A percentile compares a stretch with the other conserved stretches of the same genome.
These are phyloP conservation scores for Xenopus tropicalis DNA, from an alignment of 2,113 vertebrate species.

Conservation along the genomic window UCB_Xtro_10.0 CM004450.2:60864001-60864500, in stretches of 20 bases:
- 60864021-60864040: slow-evolving; percentile 2
- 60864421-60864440: too few species aligned
- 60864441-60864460: too few species aligned
- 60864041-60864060: slow-evolving; percentile 3
- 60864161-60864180: slow-evolving; percentile 27
- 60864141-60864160: slow-evolving; percentile 23
- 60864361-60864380: too few species aligned
- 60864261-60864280: neutral
- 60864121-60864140: slow-evolving; percentile 15
- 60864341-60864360: too few species aligned
- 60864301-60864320: neutral
- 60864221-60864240: slow-evolving; percentile 27
- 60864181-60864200: slow-evolving; percentile 22
- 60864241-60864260: slow-evolving; percentile 5
- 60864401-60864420: too few species aligned
- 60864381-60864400: too few species aligned
- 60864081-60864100: slow-evolving; percentile 8
- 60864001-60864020: slow-evolving; percentile 14
- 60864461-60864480: too few species aligned
- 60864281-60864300: slow-evolving; percentile 22
- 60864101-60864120: slow-evolving; percentile 28
- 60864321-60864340: too few species aligned
- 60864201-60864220: slow-evolving; percentile 18
- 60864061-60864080: slow-evolving; percentile 2
- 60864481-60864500: too few species aligned